phyloP scores from a whole-genome alignment of 2,888 invertebrate species.

The Scaeva pyrastri region DNA sequence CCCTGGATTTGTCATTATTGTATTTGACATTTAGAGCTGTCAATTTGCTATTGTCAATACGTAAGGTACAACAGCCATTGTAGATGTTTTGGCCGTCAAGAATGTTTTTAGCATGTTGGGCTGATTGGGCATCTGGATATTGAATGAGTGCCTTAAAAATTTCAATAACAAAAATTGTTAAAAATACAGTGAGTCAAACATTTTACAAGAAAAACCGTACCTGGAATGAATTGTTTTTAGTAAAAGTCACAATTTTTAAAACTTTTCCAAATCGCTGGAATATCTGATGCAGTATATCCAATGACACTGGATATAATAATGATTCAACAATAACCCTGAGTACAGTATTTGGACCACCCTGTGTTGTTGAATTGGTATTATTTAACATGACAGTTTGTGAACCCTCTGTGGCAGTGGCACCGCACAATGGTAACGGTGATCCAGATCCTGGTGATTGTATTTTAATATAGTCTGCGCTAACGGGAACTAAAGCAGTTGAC shows the following conservation, averaged over 20 bases:
- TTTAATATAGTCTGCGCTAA: conserved; percentile 90
- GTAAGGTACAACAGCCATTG: conserved; percentile 99
- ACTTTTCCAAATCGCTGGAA: conserved; percentile 99
- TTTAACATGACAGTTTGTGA: conserved; percentile 85
- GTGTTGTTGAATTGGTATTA: conserved; percentile 82
- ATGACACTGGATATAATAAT: conserved; percentile 98
- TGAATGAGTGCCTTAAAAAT: conserved; percentile 97
- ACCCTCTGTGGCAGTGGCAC: conserved; percentile 82
- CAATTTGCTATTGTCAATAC: conserved; percentile 99
- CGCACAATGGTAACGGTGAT: conserved; percentile 87
- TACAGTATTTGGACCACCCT: conserved; percentile 97
- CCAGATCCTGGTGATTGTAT: conserved; percentile 86
- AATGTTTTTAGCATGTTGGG: conserved; percentile 98
- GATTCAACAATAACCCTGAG: conserved; percentile 99
- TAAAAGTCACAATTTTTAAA: conserved; percentile 99
- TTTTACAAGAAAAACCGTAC: conserved; percentile 78
- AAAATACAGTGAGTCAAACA: too few species aligned
- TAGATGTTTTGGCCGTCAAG: conserved; percentile 99
- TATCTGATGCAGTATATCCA: conserved; percentile 98
- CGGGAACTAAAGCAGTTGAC: conserved; percentile 93
- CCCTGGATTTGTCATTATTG: conserved; percentile 99
- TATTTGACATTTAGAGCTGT: conserved; percentile 99
- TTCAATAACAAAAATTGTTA: conserved; percentile 23
- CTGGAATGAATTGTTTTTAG: conserved; percentile 95
- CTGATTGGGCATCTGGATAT: conserved; percentile 98